Evolutionary conservation across 2,888 invertebrate species (phyloP).

Genomic region (Pelosia muscerda): DNA sequence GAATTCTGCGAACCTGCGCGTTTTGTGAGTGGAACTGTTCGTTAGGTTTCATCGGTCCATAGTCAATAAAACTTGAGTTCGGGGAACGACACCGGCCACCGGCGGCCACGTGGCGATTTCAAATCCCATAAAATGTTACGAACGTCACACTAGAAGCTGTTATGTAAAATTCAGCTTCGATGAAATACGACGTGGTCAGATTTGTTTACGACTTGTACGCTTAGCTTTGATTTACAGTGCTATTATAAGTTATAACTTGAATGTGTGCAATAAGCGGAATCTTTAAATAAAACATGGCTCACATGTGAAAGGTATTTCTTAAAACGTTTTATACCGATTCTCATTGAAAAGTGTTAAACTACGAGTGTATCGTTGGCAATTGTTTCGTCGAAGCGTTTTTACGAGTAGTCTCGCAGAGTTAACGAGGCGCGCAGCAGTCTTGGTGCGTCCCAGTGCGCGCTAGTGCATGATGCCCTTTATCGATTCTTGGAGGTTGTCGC

Average conservation of each 20-base stretch:
- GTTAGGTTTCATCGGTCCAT: slow-evolving; percentile 81
- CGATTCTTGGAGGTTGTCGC: slow-evolving; percentile 81
- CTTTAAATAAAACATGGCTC: slow-evolving; percentile 52
- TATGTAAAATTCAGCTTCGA: slow-evolving; percentile 52
- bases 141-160: slow-evolving; percentile 55
- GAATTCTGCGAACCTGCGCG: slow-evolving; percentile 67
- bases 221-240: slow-evolving; percentile 53
- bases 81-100: slow-evolving; percentile 73
- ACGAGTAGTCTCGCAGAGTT: slow-evolving; percentile 74
- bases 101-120: slow-evolving; percentile 68
- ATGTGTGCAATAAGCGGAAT: slow-evolving; percentile 49
- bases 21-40: slow-evolving; percentile 69
- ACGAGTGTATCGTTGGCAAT: slow-evolving; percentile 60
- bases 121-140: slow-evolving; percentile 69
- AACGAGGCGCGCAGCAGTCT: slow-evolving; percentile 75
- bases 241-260: slow-evolving; percentile 50
- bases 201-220: slow-evolving; percentile 53
- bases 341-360: slow-evolving; percentile 48
- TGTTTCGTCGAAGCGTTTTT: slow-evolving; percentile 81
- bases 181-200: slow-evolving; percentile 57
- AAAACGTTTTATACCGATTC: slow-evolving; percentile 24
- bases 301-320: slow-evolving; percentile 35
- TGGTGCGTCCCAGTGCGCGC: slow-evolving; percentile 68
- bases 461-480: slow-evolving; percentile 76
- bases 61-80: slow-evolving; percentile 81